Evolutionary conservation across 2,113 vertebrate genomes (phyloP).

Genomic region (Oncorhynchus masou): DNA sequence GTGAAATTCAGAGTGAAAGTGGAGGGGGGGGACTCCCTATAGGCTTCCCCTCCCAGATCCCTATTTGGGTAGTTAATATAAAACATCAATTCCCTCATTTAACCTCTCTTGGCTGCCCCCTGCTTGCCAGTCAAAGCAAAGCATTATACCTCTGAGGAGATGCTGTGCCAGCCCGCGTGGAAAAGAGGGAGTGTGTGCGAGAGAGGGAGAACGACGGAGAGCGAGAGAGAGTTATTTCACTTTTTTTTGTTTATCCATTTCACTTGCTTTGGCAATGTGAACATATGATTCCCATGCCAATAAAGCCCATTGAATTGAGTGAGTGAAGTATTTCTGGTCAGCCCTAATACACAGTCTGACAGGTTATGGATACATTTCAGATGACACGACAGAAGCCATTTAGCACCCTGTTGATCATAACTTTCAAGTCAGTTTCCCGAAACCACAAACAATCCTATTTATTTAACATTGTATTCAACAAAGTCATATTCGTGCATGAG

Average conservation of each 20-base stretch:
- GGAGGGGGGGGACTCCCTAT: neutral
- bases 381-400: neutral
- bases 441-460: neutral
- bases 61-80: neutral
- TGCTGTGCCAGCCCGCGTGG: no score
- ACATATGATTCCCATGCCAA: no score
- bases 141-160: neutral
- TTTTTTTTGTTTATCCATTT: no score
- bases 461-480: neutral
- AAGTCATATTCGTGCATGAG: neutral
- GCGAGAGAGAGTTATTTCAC: neutral
- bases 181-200: neutral
- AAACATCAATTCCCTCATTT: constrained; percentile 24
- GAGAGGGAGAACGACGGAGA: neutral
- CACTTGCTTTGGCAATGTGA: no score
- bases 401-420: neutral
- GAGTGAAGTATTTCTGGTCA: neutral
- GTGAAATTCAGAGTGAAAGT: neutral
- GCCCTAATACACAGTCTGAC: neutral
- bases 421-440: neutral
- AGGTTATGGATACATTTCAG: neutral
- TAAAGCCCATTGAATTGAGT: neutral
- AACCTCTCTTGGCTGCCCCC: constrained; percentile 57
- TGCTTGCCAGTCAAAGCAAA: constrained; percentile 41
- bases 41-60: neutral